Conservation (phyloP, 1,140 invertebrate species). For the Portunus trituberculatus region DNA sequence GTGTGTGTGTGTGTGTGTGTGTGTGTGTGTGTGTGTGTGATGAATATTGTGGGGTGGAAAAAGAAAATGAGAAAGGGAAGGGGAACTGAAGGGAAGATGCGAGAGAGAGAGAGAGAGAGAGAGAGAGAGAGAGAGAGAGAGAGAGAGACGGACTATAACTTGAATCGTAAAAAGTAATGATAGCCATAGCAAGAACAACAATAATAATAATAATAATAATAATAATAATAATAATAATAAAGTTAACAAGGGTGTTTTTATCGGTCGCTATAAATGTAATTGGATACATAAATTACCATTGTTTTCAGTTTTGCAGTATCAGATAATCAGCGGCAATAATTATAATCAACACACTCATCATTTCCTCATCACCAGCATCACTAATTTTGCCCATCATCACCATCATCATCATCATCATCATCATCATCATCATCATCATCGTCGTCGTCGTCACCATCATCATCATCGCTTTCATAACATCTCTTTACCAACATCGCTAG, state of each 20-base stretch:
- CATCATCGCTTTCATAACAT: too few relatives aligned
- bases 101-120: constrained; percentile 4
- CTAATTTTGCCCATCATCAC: too few relatives aligned
- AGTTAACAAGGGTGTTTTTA: neutral
- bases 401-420: too few relatives aligned
- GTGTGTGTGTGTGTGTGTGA: neutral
- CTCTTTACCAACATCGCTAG: too few relatives aligned
- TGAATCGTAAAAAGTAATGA: neutral
- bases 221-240: neutral
- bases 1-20: neutral
- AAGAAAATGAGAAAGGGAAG: neutral
- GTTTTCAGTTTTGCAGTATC: too few relatives aligned
- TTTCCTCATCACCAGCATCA: too few relatives aligned
- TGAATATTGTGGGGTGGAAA: neutral
- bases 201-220: neutral
- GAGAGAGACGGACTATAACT: neutral
- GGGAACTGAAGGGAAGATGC: neutral
- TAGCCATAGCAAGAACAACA: neutral
- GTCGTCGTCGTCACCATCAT: too few relatives aligned
- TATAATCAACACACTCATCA: too few relatives aligned
- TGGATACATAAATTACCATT: too few relatives aligned
- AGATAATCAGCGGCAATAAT: too few relatives aligned
- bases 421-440: too few relatives aligned
- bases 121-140: constrained; percentile 20
- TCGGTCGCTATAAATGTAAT: too few relatives aligned